Evolutionary conservation across 2,797 vertebrate genomes (phyloP).

Genomic region (Phalloptychus januarius): DNA sequence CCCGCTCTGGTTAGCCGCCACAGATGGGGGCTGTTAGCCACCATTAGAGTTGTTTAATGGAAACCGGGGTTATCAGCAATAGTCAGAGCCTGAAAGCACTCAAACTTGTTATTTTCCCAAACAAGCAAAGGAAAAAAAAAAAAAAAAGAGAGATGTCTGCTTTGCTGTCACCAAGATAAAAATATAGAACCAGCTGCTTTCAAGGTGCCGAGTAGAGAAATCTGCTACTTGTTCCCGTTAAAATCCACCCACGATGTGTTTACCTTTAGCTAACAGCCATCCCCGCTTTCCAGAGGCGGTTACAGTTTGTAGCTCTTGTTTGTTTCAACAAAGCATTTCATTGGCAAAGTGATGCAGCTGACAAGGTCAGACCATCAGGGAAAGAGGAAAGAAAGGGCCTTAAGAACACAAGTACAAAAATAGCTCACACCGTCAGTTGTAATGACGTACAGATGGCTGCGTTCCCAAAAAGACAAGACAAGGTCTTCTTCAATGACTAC

Average conservation of each 20-base stretch:
- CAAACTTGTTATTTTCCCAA: background rate
- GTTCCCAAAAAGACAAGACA: conserved; percentile 14
- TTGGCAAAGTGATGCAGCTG: conserved; percentile 38
- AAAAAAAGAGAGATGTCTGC: conserved; percentile 11
- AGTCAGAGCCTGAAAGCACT: conserved; percentile 6
- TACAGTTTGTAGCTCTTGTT: conserved; percentile 36
- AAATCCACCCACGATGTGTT: conserved; percentile 44
- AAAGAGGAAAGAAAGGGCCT: conserved; percentile 17
- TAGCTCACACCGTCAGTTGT: background rate
- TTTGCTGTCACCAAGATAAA: conserved; percentile 27
- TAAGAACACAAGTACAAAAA: conserved; percentile 6
- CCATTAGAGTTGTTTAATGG: conserved; percentile 21
- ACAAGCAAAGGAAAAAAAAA: conserved; percentile 19
- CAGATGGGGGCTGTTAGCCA: conserved; percentile 29
- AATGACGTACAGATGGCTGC: conserved; percentile 4
- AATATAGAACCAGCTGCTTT: conserved; percentile 26
- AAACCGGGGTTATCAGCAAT: conserved; percentile 21
- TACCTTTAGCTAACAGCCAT: conserved; percentile 44
- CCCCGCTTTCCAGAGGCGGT: conserved; percentile 14
- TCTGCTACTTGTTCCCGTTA: conserved; percentile 26
- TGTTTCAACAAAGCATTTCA: conserved; percentile 49
- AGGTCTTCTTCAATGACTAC: background rate
- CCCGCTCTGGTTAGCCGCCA: conserved; percentile 21
- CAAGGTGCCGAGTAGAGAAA: conserved; percentile 29
- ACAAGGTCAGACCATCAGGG: conserved; percentile 22